Conservation (phyloP, 1,140 invertebrate genomes). For the Nomia melanderi region DNA sequence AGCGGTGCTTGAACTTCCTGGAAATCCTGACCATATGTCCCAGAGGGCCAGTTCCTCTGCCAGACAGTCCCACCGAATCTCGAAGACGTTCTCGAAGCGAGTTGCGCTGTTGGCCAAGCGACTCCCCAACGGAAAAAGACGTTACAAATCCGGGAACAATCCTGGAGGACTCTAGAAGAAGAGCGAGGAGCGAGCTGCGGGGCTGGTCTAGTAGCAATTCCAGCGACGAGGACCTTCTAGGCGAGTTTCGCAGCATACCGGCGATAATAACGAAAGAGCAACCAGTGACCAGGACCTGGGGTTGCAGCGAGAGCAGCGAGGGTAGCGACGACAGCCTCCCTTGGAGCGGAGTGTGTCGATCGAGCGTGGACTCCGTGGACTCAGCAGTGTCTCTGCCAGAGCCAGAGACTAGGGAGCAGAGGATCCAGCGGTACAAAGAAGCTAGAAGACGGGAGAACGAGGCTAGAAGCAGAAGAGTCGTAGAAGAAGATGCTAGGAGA, state of each 20-base stretch:
- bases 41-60: constrained; percentile 68
- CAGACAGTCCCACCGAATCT: constrained; percentile 73
- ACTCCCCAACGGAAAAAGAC: constrained; percentile 62
- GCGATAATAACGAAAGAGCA: constrained; percentile 60
- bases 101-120: constrained; percentile 73
- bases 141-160: constrained; percentile 52
- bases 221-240: constrained; percentile 77
- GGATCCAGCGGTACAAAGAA: constrained; percentile 78
- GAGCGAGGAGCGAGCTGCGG: constrained; percentile 75
- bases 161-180: constrained; percentile 61
- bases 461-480: constrained; percentile 71
- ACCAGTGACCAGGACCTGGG: constrained; percentile 69
- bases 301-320: constrained; percentile 79
- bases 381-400: constrained; percentile 57
- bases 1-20: constrained; percentile 77
- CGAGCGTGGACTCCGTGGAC: constrained; percentile 71
- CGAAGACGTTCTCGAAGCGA: constrained; percentile 77
- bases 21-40: constrained; percentile 79
- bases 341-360: constrained; percentile 69
- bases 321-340: constrained; percentile 78
- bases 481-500: constrained; percentile 76
- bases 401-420: constrained; percentile 74
- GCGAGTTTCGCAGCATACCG: constrained; percentile 68
- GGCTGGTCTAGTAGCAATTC: constrained; percentile 79
- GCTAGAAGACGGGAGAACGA: constrained; percentile 76